These are phyloP conservation scores for Intellagama lesueurii DNA, from an alignment of 2,797 vertebrate species.

Conservation along the genomic window DNA sequence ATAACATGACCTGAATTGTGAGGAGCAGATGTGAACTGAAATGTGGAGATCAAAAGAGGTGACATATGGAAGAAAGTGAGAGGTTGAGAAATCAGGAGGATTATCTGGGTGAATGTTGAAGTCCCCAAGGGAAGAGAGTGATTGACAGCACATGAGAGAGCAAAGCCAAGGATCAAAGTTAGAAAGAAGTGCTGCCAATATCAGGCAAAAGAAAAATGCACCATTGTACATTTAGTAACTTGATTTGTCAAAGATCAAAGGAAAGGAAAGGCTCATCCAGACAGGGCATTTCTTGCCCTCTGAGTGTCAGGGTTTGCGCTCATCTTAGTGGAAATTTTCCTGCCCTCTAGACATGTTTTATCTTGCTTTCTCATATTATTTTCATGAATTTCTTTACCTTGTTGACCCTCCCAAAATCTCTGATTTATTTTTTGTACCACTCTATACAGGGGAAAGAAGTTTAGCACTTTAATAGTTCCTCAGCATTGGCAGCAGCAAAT, in stretches of 20 bases:
- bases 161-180: not conserved
- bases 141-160: not conserved
- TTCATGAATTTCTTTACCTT: too few relatives aligned
- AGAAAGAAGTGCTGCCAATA: not conserved
- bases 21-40: not conserved
- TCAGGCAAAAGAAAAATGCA: not conserved
- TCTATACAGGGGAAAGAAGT: too few relatives aligned
- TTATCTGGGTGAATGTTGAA: conserved; percentile 3
- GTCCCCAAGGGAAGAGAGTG: not conserved
- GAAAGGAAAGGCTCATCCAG: not conserved
- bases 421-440: too few relatives aligned
- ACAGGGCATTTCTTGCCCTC: too few relatives aligned
- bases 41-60: conserved; percentile 12
- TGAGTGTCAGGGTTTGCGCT: too few relatives aligned
- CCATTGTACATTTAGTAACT: not conserved
- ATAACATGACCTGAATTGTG: conserved; percentile 8
- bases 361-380: too few relatives aligned
- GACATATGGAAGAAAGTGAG: not conserved
- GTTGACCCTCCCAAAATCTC: too few relatives aligned
- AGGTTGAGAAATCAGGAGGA: not conserved
- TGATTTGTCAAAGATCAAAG: not conserved
- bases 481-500: too few relatives aligned
- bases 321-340: too few relatives aligned
- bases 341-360: too few relatives aligned
- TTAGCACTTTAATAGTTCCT: too few relatives aligned